Evolutionary conservation across 2,113 vertebrate species (phyloP).

Genomic region (Pangasianodon hypophthalmus): DNA sequence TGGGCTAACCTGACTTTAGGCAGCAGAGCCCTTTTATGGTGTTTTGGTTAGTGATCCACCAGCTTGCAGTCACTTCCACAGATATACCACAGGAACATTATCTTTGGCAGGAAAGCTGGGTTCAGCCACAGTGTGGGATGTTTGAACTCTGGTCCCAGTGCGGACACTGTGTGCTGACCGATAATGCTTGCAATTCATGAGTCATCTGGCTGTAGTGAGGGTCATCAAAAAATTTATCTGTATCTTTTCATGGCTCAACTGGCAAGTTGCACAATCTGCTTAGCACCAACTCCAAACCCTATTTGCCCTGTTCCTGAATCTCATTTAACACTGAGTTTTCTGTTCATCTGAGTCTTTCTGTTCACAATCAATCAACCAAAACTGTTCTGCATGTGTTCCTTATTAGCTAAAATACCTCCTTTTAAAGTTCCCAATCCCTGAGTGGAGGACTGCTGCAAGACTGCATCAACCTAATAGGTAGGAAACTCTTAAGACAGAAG

Average conservation of each 20-base stretch:
- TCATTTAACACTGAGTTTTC: neutral
- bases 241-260: neutral
- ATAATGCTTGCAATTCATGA: neutral
- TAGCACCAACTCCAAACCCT: too few relatives aligned
- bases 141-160: neutral
- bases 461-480: neutral
- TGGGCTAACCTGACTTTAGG: neutral
- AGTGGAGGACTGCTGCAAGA: too few relatives aligned
- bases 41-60: neutral
- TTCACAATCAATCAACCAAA: too few relatives aligned
- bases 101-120: too few relatives aligned
- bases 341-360: too few relatives aligned
- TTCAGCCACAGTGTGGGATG: too few relatives aligned
- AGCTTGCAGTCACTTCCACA: neutral
- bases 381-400: too few relatives aligned
- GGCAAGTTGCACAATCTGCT: neutral
- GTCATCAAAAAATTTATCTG: neutral
- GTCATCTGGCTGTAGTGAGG: neutral
- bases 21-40: neutral
- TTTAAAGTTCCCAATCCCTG: too few relatives aligned
- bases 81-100: neutral
- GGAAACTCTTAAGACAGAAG: neutral
- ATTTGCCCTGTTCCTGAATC: too few relatives aligned
- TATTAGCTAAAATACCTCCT: too few relatives aligned
- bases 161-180: neutral